Evolutionary conservation across 2,113 vertebrate genomes (phyloP), one percentile per base, ranked within the genome.

Genomic region (Mungos mungo): DNA sequence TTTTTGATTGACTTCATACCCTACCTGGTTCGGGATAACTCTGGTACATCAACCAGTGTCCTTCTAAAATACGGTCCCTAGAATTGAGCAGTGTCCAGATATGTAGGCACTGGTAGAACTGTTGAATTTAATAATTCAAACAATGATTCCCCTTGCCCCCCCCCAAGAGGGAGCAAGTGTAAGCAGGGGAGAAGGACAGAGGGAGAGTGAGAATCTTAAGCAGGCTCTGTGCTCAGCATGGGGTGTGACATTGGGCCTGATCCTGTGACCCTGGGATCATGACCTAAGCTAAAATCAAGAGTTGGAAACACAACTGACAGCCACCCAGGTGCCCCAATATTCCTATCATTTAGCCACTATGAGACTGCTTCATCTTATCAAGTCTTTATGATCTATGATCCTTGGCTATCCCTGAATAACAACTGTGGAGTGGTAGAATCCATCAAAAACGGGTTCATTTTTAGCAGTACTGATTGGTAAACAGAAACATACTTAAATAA

Each of bases 401-500:
- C 41, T 74, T 66, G 47, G 54, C 93, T 88, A 65, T 66, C 35
- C 18, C 0, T 50, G 72, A 88, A 18, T 57, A 88, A 4, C 11
- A 54, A 81, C 60, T 86, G 7, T 50, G 47, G n/a, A 66, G 60
- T 77, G 31, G 21, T 66, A 81, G 77, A 84, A 35, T 69, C 54
- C 12, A 83, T 60, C 31, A 88, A 57, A 84, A 60, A 54, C 47
- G 74, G 15, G 27, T 82, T 57, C 5, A 52, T 94, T 93, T 89
- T n/a, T 66, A 82, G 92, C 33, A 41, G 41, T 77, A 65, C 18
- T 79, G 74, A 81, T 50, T 41, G 29, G 10, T 63, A 21, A 83
- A 16, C 18, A 88, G 86, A 96, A 92, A 54, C 19, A 10, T 69
- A n/a, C 18, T 85, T 96, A 94, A 90, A 52, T 60, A 77, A 33